A percentile compares a stretch with the other conserved stretches of the same genome.
phyloP scores from a whole-genome alignment of 1,140 invertebrate genomes.

The Meteorus sp. region DNA sequence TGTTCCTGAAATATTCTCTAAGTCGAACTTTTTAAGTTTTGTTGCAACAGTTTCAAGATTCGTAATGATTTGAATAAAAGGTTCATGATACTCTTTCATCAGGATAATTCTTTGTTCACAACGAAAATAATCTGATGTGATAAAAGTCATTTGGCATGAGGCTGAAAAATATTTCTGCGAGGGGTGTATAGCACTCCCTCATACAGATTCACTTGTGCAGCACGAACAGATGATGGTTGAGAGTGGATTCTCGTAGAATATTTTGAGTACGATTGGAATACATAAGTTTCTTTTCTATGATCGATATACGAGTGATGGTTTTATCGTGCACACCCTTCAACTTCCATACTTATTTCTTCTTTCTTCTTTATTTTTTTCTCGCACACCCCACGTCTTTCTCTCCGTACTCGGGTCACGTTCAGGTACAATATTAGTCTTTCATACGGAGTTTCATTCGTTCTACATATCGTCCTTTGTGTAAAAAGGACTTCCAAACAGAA shows the following conservation, averaged over 20 bases:
- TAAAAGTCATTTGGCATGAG: no score
- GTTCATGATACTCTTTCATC: no score
- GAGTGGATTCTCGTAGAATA: no score
- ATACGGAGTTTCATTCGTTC: slow-evolving; percentile 25
- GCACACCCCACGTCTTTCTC: not conserved
- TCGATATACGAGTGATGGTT: not conserved
- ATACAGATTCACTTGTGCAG: no score
- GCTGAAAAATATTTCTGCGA: no score
- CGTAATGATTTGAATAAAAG: no score
- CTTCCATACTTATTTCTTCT: not conserved
- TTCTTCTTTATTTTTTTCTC: slow-evolving; percentile 7
- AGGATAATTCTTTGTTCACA: no score
- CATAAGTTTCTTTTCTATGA: not conserved
- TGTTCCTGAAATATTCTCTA: no score
- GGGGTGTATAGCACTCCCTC: no score
- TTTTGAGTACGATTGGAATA: not conserved
- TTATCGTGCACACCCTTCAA: slow-evolving; percentile 1
- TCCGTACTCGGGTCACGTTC: slow-evolving; percentile 27
- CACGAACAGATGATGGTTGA: not conserved
- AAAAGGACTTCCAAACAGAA: slow-evolving; percentile 32
- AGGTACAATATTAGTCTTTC: slow-evolving; percentile 30
- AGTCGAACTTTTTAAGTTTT: no score
- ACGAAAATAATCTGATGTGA: no score
- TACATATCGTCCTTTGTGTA: slow-evolving; percentile 31
- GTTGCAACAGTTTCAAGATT: no score